Base-by-base conservation (phyloP, 2,888 invertebrate genomes). In the Cyclophora punctaria region DNA sequence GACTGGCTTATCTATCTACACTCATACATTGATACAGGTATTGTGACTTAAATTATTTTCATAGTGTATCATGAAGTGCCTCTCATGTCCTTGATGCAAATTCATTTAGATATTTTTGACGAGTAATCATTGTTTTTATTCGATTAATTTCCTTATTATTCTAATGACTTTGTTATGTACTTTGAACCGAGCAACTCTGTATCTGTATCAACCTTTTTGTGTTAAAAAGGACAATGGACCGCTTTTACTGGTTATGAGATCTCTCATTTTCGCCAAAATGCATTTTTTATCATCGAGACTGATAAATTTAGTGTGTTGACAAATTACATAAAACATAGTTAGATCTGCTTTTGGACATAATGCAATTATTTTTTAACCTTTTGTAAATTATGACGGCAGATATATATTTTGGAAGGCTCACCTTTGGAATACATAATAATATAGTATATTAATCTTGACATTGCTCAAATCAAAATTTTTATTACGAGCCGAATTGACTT, bases 241-340 rank as follows among this genome's bases (percentile, higher is more conserved):
- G 48, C 48, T 50, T 79, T 78, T 79, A 76, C 79, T 71, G 66
- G 77, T 77, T 75, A 20, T 20, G 37, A 75, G 83, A 81, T 78
- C 74, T 83, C 86, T 86, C 83, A 72, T 79, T 80, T 83, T 76
- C 85, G 87, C 87, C 87, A 87, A 86, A 86, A 82, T 71, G 82
- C 83, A 81, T 86, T 83, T 83, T 60, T 76, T 73, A 81, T 79
- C 76, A 80, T 82, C 82, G 85, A 88, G 87, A 88, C 88, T 87
- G 87, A 87, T 87, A 80, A 58, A 77, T 72, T 72, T 86, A 86
- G 79, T 79, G 78, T 75, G 82, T 82, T 80, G 80, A 83, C 73
- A 69, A 76, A 73, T 73, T 73, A 74, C 78, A 73, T 73, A 76
- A 78, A 78, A 76, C 74, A 78, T 83, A 84, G 78, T 77, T 81